Evolutionary conservation across 2,888 invertebrate genomes (phyloP), one percentile per base, ranked within the genome.

Genomic region (Serrognathus titanus): DNA sequence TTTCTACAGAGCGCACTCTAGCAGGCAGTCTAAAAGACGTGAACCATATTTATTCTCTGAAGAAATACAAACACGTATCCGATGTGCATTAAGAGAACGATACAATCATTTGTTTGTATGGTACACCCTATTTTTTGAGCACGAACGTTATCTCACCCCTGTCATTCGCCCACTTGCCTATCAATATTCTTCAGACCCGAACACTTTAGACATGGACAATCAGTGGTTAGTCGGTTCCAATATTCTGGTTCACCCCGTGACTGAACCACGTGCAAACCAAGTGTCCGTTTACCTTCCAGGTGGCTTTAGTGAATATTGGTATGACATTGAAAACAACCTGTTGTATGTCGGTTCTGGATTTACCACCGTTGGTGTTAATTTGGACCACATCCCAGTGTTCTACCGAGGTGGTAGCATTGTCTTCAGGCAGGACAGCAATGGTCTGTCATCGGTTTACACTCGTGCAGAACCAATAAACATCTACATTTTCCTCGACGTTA

Each of bases 1-100:
- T 12, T 98, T 98, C 82, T 93, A 92, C 84, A 85, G 98, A 63
- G 91, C 91, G 0, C 98, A 99, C 78, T 91, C 98, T 0, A 96
- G 96, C 78, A 87, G 94, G 61, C 96, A 95, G 73, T 92, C 96
- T 0, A 90, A 90, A 70, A 86, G 97, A 0, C 85, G 98, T 39
- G 98, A 99, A 78, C 98, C 98, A 0, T 99, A 95, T 92, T 82
- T 96, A 2, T 95, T 87, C 75, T 85, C 87, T 39, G 83, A 90
- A 1, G 79, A 85, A 57, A 88, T 88, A 0, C 84, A 85, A 5
- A 78, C 39, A 52, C 58, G 51, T 31, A 47, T 64, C 10, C 43
- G 61, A 45, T 40, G 38, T 54, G 87, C 90, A 0, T 76, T 90
- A 39, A 78, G 91, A 9, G 80, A 85, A 45, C 83, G 98, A 53